These are phyloP conservation scores for Agrypnia vestita DNA, from an alignment of 1,140 invertebrate genomes.

Conservation along the genomic window DNA sequence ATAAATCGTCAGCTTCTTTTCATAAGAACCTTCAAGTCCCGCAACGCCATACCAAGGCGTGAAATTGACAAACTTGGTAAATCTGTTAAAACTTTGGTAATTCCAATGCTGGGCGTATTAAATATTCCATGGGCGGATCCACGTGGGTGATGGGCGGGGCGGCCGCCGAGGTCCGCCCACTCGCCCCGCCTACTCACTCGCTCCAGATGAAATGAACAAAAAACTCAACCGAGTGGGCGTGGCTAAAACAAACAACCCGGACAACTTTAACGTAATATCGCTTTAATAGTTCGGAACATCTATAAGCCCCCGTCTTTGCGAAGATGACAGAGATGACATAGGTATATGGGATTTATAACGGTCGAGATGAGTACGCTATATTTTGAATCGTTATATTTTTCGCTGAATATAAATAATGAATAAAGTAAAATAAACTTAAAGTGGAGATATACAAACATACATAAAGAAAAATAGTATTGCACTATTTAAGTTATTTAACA, in stretches of 20 bases:
- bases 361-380: too few species aligned
- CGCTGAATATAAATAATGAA: too few species aligned
- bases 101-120: conserved; percentile 16
- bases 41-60: not conserved
- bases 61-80: conserved; percentile 20
- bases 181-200: conserved; percentile 41
- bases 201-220: conserved; percentile 43
- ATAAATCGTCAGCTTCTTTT: too few species aligned
- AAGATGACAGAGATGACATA: too few species aligned
- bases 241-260: conserved; percentile 30
- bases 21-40: too few species aligned
- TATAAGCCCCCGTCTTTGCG: too few species aligned
- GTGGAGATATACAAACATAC: too few species aligned
- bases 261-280: conserved; percentile 47
- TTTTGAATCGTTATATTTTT: too few species aligned
- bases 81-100: not conserved
- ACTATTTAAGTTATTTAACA: too few species aligned
- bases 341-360: too few species aligned
- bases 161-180: conserved; percentile 23
- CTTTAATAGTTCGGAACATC: conserved; percentile 15
- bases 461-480: too few species aligned
- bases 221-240: conserved; percentile 48
- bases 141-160: conserved; percentile 17
- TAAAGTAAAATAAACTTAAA: too few species aligned
- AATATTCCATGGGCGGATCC: conserved; percentile 30